Evolutionary conservation across 2,113 vertebrate genomes (phyloP), one percentile per base, ranked within the genome.

Genomic region (Trematocara nigrifrons): DNA sequence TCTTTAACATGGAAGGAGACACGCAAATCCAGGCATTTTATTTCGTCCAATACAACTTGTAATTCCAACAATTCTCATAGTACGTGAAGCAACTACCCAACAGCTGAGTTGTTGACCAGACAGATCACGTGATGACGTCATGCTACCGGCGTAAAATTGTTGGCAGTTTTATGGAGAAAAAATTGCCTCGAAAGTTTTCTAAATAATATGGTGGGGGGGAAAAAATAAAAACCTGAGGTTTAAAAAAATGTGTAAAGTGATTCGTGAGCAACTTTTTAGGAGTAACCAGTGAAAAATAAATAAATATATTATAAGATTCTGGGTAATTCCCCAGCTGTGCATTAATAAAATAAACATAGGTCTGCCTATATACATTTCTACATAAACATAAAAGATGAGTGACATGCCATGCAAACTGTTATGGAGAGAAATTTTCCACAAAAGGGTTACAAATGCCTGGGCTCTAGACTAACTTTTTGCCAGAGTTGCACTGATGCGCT

Each of bases 61-160:
- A 33, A 2, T 59, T 15, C 0, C 4, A 7, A 10, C 2, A 31
- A 87, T 69, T 66, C 42, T 77, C 3, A 52, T 3, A 7, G 5
- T 4, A 1, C 5, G 0, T 87, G 47, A 94, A 94, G 18, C 66
- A 56, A 76, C 20, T 93, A 84, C 83, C 79, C 15, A 92, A 93
- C 94, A 95, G 93, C 94, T 93, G 94, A 94, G 82, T 83, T 78
- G 90, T 59, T 89, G 91, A 88, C 87, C 52, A 54, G 83, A 88
- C 59, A 51, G 74, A 87, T 91, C 88, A 86, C 92, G 89, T 94
- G 86, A 93, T 90, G 86, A 92, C 35, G 16, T 18, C 77, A 59
- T 8, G 64, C 26, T 16, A 83, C 81, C 45, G 3, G 85, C 61
- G 56, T 87, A 29, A 47, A 69, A 22, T 64, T n/a, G 57, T 83